Conservation (phyloP, 2,797 vertebrate genomes). For the Microcaecilia unicolor region DNA sequence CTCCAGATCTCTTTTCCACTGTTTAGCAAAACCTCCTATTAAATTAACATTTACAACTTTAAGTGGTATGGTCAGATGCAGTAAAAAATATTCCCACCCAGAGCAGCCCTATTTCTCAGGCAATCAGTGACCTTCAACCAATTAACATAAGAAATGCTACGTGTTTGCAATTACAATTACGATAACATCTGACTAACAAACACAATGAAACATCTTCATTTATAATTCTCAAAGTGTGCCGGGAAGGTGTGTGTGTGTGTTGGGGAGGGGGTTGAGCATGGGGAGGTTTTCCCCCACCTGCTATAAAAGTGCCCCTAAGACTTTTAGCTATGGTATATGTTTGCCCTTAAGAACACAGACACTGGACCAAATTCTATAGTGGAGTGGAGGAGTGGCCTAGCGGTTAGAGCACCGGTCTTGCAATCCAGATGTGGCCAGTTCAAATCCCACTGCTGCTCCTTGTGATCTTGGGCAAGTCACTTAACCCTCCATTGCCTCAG, state of each 20-base stretch:
- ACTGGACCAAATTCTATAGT: too few relatives aligned
- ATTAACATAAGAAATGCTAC: conserved; percentile 21
- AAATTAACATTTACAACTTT: conserved; percentile 31
- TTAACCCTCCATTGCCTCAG: too few relatives aligned
- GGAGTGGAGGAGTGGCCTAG: too few relatives aligned
- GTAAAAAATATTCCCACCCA: conserved; percentile 30
- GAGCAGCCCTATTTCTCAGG: conserved; percentile 27
- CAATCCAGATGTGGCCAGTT: too few relatives aligned
- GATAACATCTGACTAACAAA: background rate
- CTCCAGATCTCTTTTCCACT: background rate
- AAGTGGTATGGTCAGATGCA: conserved; percentile 8
- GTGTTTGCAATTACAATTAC: conserved; percentile 22
- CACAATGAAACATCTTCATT: conserved; percentile 9
- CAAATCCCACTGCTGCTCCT: too few relatives aligned
- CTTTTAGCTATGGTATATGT: too few relatives aligned
- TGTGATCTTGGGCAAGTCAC: too few relatives aligned
- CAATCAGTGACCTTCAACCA: conserved; percentile 35
- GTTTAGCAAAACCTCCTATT: conserved; percentile 16
- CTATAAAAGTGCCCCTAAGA: too few relatives aligned
- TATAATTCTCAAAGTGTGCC: background rate
- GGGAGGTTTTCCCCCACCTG: too few relatives aligned
- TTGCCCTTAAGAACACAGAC: background rate
- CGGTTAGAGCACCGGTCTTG: too few relatives aligned
- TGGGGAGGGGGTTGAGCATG: too few relatives aligned
- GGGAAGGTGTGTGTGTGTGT: too few relatives aligned